These are phyloP conservation scores for Ptychobarbus kaznakovi DNA, from an alignment of 2,797 vertebrate species.

Conservation along the genomic window DNA sequence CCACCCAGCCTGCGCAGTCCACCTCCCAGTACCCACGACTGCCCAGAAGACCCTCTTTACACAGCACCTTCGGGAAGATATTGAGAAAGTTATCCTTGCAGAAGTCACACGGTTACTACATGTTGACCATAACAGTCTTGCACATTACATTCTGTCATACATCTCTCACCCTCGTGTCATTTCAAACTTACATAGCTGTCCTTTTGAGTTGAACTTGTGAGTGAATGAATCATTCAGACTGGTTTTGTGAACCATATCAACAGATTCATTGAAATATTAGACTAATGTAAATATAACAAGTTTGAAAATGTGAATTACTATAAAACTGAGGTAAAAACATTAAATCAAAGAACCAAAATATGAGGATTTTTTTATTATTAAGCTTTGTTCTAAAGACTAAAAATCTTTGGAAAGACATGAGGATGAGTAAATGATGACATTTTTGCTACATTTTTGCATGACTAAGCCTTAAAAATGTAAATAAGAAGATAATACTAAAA, in stretches of 20 bases:
- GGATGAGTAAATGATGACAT: not conserved
- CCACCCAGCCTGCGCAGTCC: slow-evolving; percentile 78
- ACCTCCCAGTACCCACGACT: slow-evolving; percentile 81
- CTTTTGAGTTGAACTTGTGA: not conserved
- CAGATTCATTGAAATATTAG: not conserved
- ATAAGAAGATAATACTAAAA: not conserved
- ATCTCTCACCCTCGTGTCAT: not conserved
- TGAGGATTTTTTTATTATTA: too few relatives aligned
- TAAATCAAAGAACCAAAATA: too few relatives aligned
- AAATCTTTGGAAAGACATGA: not conserved
- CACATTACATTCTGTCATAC: not conserved
- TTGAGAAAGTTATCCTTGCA: not conserved
- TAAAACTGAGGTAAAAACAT: too few relatives aligned
- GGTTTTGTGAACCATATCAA: too few relatives aligned
- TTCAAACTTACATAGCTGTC: not conserved
- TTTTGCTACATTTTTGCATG: too few relatives aligned
- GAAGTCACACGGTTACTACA: not conserved
- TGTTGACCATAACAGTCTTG: not conserved
- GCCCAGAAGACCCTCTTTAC: slow-evolving; percentile 73
- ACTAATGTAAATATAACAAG: not conserved
- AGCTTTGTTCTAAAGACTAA: not conserved
- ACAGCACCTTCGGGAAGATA: slow-evolving; percentile 72
- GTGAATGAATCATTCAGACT: not conserved
- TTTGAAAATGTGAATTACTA: too few relatives aligned
- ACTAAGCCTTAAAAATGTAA: not conserved